These are phyloP conservation scores for Coryphaenoides rupestris DNA, from an alignment of 2,113 vertebrate genomes.

Conservation along the genomic window DNA sequence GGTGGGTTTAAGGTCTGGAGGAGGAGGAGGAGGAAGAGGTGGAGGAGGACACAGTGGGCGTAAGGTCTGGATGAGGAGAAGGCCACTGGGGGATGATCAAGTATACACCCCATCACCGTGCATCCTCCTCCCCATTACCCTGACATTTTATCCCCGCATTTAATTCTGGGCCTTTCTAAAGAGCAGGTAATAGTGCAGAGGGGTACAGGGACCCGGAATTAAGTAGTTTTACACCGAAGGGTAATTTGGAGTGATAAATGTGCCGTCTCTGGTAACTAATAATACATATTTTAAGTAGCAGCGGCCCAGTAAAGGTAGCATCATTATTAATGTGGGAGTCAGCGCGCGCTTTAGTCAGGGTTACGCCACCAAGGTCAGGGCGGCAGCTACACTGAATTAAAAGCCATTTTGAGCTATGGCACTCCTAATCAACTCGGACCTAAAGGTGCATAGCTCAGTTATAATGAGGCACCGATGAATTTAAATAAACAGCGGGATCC, in stretches of 20 bases:
- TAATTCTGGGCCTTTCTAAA: conserved; percentile 96
- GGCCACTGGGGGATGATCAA: conserved; percentile 79
- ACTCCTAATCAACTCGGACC: conserved; percentile 98
- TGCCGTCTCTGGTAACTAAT: conserved; percentile 93
- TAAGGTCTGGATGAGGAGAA: conserved; percentile 65
- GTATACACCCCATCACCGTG: conserved; percentile 77
- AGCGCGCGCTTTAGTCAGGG: conserved; percentile 93
- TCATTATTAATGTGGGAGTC: conserved; percentile 99
- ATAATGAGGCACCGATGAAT: conserved; percentile 99
- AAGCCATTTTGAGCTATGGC: conserved; percentile 99
- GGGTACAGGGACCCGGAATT: conserved; percentile 94
- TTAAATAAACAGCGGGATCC: conserved; percentile 98
- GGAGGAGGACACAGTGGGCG: too few relatives aligned
- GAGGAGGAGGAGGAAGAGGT: too few relatives aligned
- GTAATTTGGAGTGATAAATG: conserved; percentile 99
- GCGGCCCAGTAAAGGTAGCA: conserved; percentile 87
- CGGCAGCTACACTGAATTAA: conserved; percentile 98
- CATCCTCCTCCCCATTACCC: conserved; percentile 87
- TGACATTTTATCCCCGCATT: conserved; percentile 86
- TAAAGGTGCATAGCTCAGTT: conserved; percentile 99
- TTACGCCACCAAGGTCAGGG: conserved; percentile 98
- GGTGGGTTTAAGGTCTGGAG: too few relatives aligned
- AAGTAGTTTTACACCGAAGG: conserved; percentile 98
- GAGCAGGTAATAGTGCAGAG: conserved; percentile 96
- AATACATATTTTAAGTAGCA: conserved; percentile 98